phyloP scores from a whole-genome alignment of 2,797 vertebrate genomes.

The Austrolebias charrua region DNA sequence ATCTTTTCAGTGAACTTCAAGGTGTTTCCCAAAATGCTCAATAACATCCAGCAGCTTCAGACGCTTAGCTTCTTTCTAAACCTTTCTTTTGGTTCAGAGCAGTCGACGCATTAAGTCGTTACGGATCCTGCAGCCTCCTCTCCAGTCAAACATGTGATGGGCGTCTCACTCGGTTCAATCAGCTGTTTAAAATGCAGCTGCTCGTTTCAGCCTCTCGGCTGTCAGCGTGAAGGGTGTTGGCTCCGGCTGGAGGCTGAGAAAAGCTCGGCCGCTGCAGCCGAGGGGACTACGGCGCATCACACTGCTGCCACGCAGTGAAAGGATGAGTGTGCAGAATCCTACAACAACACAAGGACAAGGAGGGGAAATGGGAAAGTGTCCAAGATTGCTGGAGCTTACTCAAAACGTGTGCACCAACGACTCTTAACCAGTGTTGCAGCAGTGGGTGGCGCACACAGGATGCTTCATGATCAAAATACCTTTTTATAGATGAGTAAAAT shows the following conservation, averaged over 20 bases:
- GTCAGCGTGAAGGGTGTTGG: slow-evolving; percentile 33
- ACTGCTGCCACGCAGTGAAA: slow-evolving; percentile 40
- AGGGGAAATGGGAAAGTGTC: slow-evolving; percentile 29
- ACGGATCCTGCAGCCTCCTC: neutral
- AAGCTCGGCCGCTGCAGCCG: slow-evolving; percentile 38
- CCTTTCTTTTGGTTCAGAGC: slow-evolving; percentile 11
- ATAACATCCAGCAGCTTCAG: neutral
- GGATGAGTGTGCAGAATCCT: slow-evolving; percentile 69
- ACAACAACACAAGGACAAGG: slow-evolving; percentile 51
- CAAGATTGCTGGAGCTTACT: slow-evolving; percentile 8
- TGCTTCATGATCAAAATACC: neutral
- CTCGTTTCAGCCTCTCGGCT: slow-evolving; percentile 24
- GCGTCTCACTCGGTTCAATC: slow-evolving; percentile 1
- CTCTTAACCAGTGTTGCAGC: neutral
- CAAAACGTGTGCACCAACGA: slow-evolving; percentile 1
- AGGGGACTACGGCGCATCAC: slow-evolving; percentile 35
- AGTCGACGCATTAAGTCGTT: slow-evolving; percentile 8
- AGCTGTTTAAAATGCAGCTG: slow-evolving; percentile 42
- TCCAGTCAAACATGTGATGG: neutral
- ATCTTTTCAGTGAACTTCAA: slow-evolving; percentile 7
- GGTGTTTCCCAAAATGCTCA: slow-evolving; percentile 11
- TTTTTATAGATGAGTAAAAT: neutral
- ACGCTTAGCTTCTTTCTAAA: neutral
- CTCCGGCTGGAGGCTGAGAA: slow-evolving; percentile 39
- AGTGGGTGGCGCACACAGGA: neutral